These are phyloP conservation scores for Paramormyrops hopkinsi DNA, from an alignment of 2,797 vertebrate genomes.

Conservation along the genomic window DNA sequence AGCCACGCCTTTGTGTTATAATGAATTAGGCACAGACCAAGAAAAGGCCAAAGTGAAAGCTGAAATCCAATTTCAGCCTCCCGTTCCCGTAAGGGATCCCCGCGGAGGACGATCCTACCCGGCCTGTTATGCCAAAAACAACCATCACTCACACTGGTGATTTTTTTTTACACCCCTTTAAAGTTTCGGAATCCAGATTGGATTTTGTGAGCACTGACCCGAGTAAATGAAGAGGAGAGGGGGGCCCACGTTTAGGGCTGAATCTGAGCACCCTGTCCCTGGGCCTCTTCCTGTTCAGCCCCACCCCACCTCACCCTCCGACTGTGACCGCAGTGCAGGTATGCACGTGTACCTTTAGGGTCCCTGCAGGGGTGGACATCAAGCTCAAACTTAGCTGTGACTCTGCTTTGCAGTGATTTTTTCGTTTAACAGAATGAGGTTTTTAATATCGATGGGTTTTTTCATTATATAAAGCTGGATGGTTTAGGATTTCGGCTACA, in stretches of 20 bases:
- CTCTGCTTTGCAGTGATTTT: background rate
- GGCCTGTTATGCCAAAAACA: background rate
- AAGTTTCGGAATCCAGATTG: constrained; percentile 37
- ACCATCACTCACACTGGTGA: background rate
- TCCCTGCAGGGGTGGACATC: background rate
- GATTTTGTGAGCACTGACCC: constrained; percentile 51
- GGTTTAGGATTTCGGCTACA: background rate
- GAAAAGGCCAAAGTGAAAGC: background rate
- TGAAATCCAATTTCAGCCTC: background rate
- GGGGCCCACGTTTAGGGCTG: constrained; percentile 47
- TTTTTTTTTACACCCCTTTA: background rate
- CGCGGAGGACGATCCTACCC: background rate
- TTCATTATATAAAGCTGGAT: background rate
- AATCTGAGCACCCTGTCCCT: constrained; percentile 34
- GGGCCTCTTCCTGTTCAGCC: constrained; percentile 36
- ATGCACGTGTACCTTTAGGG: background rate
- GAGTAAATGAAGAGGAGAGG: constrained; percentile 27
- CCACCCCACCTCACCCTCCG: constrained; percentile 32
- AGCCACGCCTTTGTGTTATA: background rate
- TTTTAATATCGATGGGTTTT: background rate
- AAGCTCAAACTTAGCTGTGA: background rate
- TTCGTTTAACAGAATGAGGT: background rate
- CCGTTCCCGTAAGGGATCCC: background rate
- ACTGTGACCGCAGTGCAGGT: constrained; percentile 48
- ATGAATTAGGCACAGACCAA: background rate